Evolutionary conservation across 1,140 invertebrate genomes (phyloP).

Genomic region (Frieseomelitta varia): DNA sequence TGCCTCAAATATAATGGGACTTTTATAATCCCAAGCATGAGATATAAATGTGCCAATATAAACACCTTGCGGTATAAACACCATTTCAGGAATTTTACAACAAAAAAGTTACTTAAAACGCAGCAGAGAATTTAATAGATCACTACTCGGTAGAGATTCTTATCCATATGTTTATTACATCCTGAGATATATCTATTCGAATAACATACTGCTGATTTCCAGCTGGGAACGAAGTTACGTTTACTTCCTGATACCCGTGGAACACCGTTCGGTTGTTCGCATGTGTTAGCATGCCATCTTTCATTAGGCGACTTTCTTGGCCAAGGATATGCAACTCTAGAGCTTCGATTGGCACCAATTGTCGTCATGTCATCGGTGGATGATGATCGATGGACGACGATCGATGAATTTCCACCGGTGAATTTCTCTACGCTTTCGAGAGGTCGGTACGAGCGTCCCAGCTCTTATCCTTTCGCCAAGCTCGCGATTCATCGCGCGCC

Average conservation of each 20-base stretch:
- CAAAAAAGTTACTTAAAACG: neutral
- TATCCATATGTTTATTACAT: no score
- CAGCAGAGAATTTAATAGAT: neutral
- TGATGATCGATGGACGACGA: conserved; percentile 37
- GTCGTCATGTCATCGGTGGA: conserved; percentile 25
- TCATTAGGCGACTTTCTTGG: conserved; percentile 3
- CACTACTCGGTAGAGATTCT: neutral
- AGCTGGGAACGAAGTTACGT: conserved; percentile 1
- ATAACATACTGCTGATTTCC: neutral
- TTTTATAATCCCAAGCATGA: neutral
- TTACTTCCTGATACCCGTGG: conserved; percentile 26
- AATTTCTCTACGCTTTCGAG: conserved; percentile 1
- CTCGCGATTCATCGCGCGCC: conserved; percentile 27
- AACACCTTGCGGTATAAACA: neutral
- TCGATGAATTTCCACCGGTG: conserved; percentile 29
- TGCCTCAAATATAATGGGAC: fast-evolving
- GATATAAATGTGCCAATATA: neutral
- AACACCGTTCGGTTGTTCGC: neutral
- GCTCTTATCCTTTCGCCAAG: neutral
- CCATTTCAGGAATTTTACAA: neutral
- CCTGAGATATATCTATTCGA: neutral
- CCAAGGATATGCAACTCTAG: neutral
- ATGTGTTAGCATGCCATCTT: neutral
- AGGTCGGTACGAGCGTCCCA: neutral
- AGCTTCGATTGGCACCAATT: conserved; percentile 40